A percentile compares a stretch with the other conserved stretches of the same genome.
Conservation (phyloP, 2,113 vertebrate genomes). For the Pangasianodon gigas region DNA sequence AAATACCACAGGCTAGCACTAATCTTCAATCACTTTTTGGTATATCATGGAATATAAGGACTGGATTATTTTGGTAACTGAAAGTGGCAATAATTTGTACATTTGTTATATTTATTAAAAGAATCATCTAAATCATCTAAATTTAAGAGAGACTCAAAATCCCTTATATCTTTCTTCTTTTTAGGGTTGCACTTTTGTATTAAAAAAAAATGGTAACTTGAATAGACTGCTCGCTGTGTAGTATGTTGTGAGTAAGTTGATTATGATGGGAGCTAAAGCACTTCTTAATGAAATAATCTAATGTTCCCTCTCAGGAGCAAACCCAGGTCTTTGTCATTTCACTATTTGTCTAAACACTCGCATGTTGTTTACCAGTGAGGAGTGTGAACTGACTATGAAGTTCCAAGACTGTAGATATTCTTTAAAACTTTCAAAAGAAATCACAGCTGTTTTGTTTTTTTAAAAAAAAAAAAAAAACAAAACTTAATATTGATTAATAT, state of each 20-base stretch:
- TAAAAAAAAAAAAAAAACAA: not conserved
- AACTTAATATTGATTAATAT: slow-evolving; percentile 11
- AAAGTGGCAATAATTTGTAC: slow-evolving; percentile 58
- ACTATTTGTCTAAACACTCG: slow-evolving; percentile 25
- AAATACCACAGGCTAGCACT: slow-evolving; percentile 41
- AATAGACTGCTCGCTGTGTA: slow-evolving; percentile 23
- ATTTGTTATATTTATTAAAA: slow-evolving; percentile 52
- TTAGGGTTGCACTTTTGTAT: slow-evolving; percentile 54
- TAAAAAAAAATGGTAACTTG: slow-evolving; percentile 24
- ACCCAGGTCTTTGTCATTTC: slow-evolving; percentile 58
- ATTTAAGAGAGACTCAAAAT: slow-evolving; percentile 40
- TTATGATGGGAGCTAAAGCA: slow-evolving; percentile 32
- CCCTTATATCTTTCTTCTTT: slow-evolving; percentile 44
- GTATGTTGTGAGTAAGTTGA: slow-evolving; percentile 12
- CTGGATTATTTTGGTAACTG: slow-evolving; percentile 39
- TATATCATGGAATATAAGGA: slow-evolving; percentile 12
- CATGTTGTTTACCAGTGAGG: slow-evolving; percentile 21
- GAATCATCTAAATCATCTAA: slow-evolving; percentile 24
- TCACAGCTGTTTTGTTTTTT: slow-evolving; percentile 4
- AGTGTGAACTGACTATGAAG: slow-evolving; percentile 53
- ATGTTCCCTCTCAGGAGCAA: slow-evolving; percentile 52
- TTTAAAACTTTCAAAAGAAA: not conserved
- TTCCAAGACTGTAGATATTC: slow-evolving; percentile 57
- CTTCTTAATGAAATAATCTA: slow-evolving; percentile 33
- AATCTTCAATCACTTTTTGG: slow-evolving; percentile 23